Percentiles rank a stretch among this genome's conserved stretches.
These are phyloP conservation scores for Scomber japonicus DNA, from an alignment of 2,113 vertebrate genomes.

Conservation along the genomic window DNA sequence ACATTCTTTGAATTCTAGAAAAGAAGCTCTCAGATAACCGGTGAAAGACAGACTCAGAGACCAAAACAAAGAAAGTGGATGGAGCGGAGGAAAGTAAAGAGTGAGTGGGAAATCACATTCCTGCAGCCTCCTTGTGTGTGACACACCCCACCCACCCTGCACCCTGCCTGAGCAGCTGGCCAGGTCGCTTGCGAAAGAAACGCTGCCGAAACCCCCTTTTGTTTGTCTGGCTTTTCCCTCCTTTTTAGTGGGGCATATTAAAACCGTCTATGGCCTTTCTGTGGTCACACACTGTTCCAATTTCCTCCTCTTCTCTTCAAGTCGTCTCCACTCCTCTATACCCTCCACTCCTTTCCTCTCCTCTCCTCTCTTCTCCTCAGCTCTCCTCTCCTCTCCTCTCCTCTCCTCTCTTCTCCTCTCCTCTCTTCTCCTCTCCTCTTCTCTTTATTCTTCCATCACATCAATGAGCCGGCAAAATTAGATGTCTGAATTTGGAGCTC, in stretches of 20 bases:
- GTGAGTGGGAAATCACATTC: conserved; percentile 51
- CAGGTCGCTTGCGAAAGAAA: conserved; percentile 80
- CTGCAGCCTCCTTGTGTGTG: conserved; percentile 53
- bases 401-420: background rate
- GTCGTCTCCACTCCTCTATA: conserved; percentile 33
- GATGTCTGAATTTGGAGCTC: conserved; percentile 73
- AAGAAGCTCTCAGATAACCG: conserved; percentile 14
- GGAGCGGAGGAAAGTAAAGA: conserved; percentile 18
- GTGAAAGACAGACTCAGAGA: background rate
- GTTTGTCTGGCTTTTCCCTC: conserved; percentile 82
- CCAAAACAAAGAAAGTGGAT: conserved; percentile 36
- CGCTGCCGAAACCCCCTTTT: conserved; percentile 77
- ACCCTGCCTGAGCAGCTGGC: conserved; percentile 71
- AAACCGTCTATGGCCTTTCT: conserved; percentile 78
- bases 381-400: conserved; percentile 15
- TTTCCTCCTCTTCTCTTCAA: conserved; percentile 70
- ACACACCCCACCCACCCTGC: conserved; percentile 67
- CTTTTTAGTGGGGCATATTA: conserved; percentile 79
- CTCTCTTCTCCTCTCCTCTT: background rate
- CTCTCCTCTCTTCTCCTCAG: conserved; percentile 1
- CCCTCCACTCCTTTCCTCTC: conserved; percentile 24
- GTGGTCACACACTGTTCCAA: conserved; percentile 85
- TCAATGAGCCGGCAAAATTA: conserved; percentile 77
- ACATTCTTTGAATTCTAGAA: conserved; percentile 13
- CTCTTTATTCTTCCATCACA: conserved; percentile 61